Conservation (phyloP, 2,113 vertebrate genomes). For the Deroptyus accipitrinus region DNA sequence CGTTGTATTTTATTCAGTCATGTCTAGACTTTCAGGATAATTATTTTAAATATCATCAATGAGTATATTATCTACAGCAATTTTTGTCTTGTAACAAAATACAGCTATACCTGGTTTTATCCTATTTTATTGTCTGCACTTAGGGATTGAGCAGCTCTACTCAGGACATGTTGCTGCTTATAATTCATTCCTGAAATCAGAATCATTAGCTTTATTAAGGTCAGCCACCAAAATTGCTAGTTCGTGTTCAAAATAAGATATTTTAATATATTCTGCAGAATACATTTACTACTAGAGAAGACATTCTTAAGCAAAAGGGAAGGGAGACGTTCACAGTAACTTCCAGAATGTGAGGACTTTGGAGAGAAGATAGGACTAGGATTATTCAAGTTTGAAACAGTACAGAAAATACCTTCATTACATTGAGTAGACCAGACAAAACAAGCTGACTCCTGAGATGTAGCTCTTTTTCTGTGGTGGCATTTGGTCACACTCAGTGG, state of each 20-base stretch:
- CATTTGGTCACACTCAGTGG: neutral
- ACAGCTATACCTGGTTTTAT: neutral
- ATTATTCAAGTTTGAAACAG: neutral
- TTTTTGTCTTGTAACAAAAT: neutral
- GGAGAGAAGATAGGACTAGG: neutral
- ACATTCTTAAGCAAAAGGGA: neutral
- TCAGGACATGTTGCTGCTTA: neutral
- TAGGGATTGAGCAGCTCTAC: neutral
- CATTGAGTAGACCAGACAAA: neutral
- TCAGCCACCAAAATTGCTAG: neutral
- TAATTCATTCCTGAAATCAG: neutral
- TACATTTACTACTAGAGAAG: neutral
- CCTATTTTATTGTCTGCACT: neutral
- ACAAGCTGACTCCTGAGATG: neutral
- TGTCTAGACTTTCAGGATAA: neutral
- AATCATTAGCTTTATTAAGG: neutral
- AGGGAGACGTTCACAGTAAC: neutral
- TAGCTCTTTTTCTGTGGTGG: neutral
- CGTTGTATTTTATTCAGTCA: neutral
- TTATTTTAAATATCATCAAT: neutral
- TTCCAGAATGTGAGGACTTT: neutral
- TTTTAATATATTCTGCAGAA: neutral
- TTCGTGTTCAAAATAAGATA: neutral
- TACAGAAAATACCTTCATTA: neutral
- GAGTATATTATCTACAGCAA: neutral